phyloP scores from a whole-genome alignment of 2,888 invertebrate species.

The Pseudanteris insignis region DNA sequence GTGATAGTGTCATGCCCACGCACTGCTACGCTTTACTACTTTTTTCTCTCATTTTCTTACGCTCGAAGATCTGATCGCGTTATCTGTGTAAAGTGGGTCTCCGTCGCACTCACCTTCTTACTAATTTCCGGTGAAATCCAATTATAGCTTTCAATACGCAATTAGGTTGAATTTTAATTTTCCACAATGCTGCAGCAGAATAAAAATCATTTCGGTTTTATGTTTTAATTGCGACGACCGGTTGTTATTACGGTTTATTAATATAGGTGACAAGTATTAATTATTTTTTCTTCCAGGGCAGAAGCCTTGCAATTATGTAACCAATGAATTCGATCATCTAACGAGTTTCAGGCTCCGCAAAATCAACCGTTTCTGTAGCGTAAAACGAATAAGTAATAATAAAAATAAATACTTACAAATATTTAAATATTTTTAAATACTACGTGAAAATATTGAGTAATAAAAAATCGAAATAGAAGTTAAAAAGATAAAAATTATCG shows the following conservation, averaged over 20 bases:
- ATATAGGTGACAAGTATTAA: constrained; percentile 1
- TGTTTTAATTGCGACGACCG: constrained; percentile 9
- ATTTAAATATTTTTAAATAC: too few species aligned
- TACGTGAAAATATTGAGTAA: too few species aligned
- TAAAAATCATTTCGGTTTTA: constrained; percentile 13
- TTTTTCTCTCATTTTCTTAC: constrained; percentile 13
- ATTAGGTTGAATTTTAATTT: constrained; percentile 40
- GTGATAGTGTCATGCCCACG: constrained; percentile 49
- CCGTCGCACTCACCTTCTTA: constrained; percentile 44
- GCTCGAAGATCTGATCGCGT: constrained; percentile 34
- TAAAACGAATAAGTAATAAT: too few species aligned
- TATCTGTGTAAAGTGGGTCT: constrained; percentile 44
- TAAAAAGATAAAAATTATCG: too few species aligned
- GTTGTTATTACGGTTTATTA: constrained; percentile 11
- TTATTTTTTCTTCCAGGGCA: constrained; percentile 3
- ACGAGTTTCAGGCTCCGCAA: too few species aligned
- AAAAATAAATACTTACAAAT: too few species aligned
- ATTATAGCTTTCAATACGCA: constrained; percentile 50
- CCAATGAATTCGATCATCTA: too few species aligned
- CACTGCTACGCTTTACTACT: constrained; percentile 44
- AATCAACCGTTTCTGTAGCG: too few species aligned
- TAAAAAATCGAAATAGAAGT: too few species aligned
- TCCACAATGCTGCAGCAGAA: constrained; percentile 22
- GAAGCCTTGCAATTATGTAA: too few species aligned
- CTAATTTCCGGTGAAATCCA: constrained; percentile 57